Evolutionary conservation across 2,113 vertebrate genomes (phyloP).

Genomic region (Nothoprocta perdicaria): DNA sequence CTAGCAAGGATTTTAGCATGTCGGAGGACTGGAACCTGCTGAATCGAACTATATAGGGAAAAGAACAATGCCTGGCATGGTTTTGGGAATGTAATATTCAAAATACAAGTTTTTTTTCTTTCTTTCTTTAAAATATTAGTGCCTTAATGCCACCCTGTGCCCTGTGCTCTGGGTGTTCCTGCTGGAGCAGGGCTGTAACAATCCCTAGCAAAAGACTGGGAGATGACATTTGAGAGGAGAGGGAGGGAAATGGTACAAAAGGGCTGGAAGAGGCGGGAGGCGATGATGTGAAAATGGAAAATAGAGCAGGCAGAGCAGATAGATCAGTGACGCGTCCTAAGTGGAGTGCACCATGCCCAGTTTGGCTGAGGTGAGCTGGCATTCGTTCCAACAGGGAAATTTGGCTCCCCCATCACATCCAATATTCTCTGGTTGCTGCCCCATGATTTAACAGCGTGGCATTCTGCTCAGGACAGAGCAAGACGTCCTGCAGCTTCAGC

Average conservation of each 20-base stretch:
- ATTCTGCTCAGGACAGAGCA: slow-evolving; percentile 11
- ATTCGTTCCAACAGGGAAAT: slow-evolving; percentile 12
- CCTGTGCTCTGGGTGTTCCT: too few species aligned
- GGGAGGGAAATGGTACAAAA: neutral
- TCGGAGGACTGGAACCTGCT: neutral
- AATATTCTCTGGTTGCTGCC: slow-evolving; percentile 30
- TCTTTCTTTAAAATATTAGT: neutral
- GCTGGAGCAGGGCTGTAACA: neutral
- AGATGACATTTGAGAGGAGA: neutral
- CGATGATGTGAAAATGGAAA: neutral
- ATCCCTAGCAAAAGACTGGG: neutral
- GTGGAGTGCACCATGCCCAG: neutral
- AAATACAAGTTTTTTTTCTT: neutral
- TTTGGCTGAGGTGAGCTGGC: neutral
- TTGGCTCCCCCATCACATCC: slow-evolving; percentile 2
- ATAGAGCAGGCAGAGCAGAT: neutral
- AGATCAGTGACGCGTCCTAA: neutral
- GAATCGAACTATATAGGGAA: neutral
- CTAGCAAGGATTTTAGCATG: neutral
- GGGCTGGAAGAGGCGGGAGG: neutral
- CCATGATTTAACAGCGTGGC: slow-evolving; percentile 1
- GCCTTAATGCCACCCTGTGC: too few species aligned
- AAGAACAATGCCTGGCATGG: neutral
- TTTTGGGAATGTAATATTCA: neutral
- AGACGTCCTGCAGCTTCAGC: slow-evolving; percentile 17